Evolutionary conservation across 2,797 vertebrate genomes (phyloP).

Genomic region (Heterohyrax brucei): DNA sequence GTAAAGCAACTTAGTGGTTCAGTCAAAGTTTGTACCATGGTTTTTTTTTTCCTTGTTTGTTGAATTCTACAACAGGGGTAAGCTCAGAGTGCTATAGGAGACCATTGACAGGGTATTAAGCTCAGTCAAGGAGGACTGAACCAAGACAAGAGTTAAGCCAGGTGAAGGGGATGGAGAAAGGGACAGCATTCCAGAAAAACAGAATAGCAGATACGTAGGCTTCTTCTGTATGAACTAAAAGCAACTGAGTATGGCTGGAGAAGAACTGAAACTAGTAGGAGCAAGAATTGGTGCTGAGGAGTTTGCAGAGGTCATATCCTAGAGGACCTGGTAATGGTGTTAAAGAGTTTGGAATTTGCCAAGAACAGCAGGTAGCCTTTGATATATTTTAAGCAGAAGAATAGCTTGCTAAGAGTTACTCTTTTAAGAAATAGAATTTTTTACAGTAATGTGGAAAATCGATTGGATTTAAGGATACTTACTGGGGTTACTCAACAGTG

Average conservation of each 20-base stretch:
- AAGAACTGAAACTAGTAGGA: not conserved
- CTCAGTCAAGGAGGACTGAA: not conserved
- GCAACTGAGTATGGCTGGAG: not conserved
- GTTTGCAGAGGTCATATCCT: not conserved
- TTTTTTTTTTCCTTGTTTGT: not conserved
- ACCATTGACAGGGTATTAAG: not conserved
- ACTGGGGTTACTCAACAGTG: not conserved
- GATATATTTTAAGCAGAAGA: not conserved
- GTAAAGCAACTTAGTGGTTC: not conserved
- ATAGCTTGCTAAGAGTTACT: not conserved
- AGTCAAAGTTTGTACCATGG: not conserved
- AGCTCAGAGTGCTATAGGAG: not conserved
- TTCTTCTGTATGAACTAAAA: not conserved
- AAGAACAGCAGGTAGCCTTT: not conserved
- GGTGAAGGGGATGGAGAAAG: not conserved
- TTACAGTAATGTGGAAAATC: not conserved
- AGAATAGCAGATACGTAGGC: not conserved
- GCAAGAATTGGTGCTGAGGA: not conserved
- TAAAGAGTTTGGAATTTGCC: not conserved
- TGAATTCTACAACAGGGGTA: not conserved
- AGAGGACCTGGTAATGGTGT: not conserved
- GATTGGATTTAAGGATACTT: not conserved
- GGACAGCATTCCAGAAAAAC: not conserved
- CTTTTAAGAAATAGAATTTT: not conserved
- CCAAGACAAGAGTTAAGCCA: not conserved